Evolutionary conservation across 2,797 vertebrate genomes (phyloP), one percentile per base, ranked within the genome.

Genomic region (Phoxinus dragarum): DNA sequence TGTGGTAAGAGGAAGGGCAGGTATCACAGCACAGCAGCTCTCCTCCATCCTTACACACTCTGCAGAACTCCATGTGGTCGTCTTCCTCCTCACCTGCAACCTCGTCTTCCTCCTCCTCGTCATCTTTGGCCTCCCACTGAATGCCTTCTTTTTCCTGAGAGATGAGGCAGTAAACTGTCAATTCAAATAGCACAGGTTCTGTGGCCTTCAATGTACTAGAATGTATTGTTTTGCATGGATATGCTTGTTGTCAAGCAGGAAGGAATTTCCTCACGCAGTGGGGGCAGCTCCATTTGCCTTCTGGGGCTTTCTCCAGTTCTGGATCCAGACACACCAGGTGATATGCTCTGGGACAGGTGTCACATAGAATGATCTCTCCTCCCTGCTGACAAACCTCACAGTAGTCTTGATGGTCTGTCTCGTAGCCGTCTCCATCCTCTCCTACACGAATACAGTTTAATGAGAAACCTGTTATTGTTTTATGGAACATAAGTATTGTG

Each of bases 371-470:
- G 91, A 99, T 99, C 92, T 99, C 98, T 7, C 98, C 98, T 0
- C 98, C 98, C 93, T 99, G 98, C 92, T 99, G 98, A 94, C 98
- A 99, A 89, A 99, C 98, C 93, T 99, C 98, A 0, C 98, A 99
- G 95, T 99, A 99, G 93, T 99, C 98, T 95, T 99, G 98, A 92
- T 99, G 98, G 93, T 99, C 98, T 0, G 98, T 99, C 95, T 99
- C 98, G 0, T 99, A 99, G 4, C 98, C 98, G 0, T 99, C 98
- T 0, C 98, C 98, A 0, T 99, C 98, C 73, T 99, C 98, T 5
- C 93, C 98, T 98, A 92, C 42, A 91, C n/a, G 52, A 42, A 73
- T 23, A 44, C 23, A 80, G 40, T 67, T 7, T 40, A 76, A 66
- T 71, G 34, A 40, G 27, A 56, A 78, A 81, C 64, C 1, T 21